These are phyloP conservation scores for Ochlodes sylvanus DNA, from an alignment of 2,888 invertebrate genomes.

Conservation along the genomic window DNA sequence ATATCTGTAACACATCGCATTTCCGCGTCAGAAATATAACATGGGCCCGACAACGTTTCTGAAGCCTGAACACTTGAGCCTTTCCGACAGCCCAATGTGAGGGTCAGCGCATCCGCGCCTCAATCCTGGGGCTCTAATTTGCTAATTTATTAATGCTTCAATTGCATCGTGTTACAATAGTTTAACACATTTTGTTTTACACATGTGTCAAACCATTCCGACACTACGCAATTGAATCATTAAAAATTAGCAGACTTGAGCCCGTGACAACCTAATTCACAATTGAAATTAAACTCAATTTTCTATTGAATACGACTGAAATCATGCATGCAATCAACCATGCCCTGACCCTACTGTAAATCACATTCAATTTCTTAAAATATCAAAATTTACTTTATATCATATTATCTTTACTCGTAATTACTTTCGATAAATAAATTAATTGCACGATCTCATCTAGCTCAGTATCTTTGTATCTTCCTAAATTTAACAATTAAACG, in stretches of 20 bases:
- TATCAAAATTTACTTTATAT: background rate
- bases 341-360: too few relatives aligned
- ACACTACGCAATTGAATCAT: too few relatives aligned
- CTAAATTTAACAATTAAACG: background rate
- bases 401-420: background rate
- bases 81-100: background rate
- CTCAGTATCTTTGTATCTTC: background rate
- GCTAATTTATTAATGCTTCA: too few relatives aligned
- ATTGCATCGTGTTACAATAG: too few relatives aligned
- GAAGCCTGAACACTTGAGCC: background rate
- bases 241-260: background rate
- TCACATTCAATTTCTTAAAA: background rate
- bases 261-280: background rate
- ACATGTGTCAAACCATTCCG: too few relatives aligned
- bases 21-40: constrained; percentile 15
- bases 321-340: background rate
- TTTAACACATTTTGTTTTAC: too few relatives aligned
- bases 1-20: background rate
- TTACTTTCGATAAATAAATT: constrained; percentile 2
- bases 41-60: constrained; percentile 1
- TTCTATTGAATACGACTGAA: background rate
- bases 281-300: background rate
- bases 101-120: background rate
- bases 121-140: too few relatives aligned
- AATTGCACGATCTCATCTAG: constrained; percentile 2